Conservation (phyloP, 1,140 invertebrate species). For the Aphelinus atriplicis region DNA sequence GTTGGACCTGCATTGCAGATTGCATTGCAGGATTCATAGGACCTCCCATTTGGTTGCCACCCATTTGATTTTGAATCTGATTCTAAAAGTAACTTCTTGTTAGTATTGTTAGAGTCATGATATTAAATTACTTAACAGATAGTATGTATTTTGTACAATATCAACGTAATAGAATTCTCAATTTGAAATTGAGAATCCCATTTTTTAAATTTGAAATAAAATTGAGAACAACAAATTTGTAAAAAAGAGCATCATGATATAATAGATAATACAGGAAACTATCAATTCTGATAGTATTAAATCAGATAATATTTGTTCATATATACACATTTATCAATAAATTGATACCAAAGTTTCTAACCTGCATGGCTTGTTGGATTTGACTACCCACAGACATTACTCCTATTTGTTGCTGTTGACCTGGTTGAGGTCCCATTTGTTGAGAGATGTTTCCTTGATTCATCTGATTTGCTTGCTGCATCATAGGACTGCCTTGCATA, state of each 20-base stretch:
- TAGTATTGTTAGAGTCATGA: not conserved
- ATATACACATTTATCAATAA: no score
- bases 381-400: constrained; percentile 52
- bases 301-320: no score
- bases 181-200: not conserved
- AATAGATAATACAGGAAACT: not conserved
- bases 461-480: constrained; percentile 61
- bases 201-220: no score
- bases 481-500: constrained; percentile 60
- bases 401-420: constrained; percentile 18
- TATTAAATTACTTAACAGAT: not conserved
- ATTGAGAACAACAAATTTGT: no score
- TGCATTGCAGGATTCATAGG: constrained; percentile 57
- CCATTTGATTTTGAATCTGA: constrained; percentile 67
- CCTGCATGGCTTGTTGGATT: constrained; percentile 59
- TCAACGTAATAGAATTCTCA: not conserved
- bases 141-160: not conserved
- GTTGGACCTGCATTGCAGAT: constrained; percentile 58
- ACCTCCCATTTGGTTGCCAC: constrained; percentile 39
- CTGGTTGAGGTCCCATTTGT: constrained; percentile 47
- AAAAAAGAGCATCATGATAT: not conserved
- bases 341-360: constrained; percentile 23
- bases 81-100: constrained; percentile 41
- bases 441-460: constrained; percentile 56
- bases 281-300: not conserved